A percentile compares a stretch with the other conserved stretches of the same genome.
Evolutionary conservation across 2,888 invertebrate species (phyloP).

Genomic region (Alcis repandata): DNA sequence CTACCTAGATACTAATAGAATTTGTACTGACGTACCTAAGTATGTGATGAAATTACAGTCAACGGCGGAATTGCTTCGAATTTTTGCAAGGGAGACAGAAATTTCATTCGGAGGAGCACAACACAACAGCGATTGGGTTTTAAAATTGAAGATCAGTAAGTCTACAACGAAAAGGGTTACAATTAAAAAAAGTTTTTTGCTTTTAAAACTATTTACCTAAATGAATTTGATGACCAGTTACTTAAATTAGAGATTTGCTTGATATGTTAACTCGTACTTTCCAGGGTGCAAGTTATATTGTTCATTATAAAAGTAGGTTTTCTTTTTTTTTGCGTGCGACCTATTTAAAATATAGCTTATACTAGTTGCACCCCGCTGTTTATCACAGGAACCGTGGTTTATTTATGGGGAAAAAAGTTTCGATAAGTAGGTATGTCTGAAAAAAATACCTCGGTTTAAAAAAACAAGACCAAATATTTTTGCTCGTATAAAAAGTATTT

Average conservation of each 20-base stretch:
- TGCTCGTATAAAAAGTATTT: constrained; percentile 35
- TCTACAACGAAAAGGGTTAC: background rate
- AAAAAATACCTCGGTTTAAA: background rate
- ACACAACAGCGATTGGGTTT: constrained; percentile 40
- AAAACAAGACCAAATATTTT: background rate
- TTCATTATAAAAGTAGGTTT: too few species aligned
- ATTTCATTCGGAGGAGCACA: constrained; percentile 39
- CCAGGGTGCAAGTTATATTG: too few species aligned
- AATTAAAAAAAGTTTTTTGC: background rate
- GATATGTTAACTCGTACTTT: too few species aligned
- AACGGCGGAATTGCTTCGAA: constrained; percentile 48
- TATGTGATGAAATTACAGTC: constrained; percentile 56
- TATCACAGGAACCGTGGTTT: too few species aligned
- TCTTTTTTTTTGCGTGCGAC: too few species aligned
- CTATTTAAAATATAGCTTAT: too few species aligned
- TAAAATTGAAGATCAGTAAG: constrained; percentile 29
- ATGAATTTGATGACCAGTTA: too few species aligned
- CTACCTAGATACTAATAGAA: constrained; percentile 59
- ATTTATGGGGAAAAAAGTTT: too few species aligned
- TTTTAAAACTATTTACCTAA: too few species aligned
- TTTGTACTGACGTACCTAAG: constrained; percentile 60
- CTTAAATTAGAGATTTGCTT: too few species aligned
- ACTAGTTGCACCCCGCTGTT: too few species aligned
- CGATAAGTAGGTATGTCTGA: too few species aligned
- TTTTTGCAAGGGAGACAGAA: constrained; percentile 47